phyloP scores from a whole-genome alignment of 2,113 vertebrate genomes.

The Lipophrys pholis region DNA sequence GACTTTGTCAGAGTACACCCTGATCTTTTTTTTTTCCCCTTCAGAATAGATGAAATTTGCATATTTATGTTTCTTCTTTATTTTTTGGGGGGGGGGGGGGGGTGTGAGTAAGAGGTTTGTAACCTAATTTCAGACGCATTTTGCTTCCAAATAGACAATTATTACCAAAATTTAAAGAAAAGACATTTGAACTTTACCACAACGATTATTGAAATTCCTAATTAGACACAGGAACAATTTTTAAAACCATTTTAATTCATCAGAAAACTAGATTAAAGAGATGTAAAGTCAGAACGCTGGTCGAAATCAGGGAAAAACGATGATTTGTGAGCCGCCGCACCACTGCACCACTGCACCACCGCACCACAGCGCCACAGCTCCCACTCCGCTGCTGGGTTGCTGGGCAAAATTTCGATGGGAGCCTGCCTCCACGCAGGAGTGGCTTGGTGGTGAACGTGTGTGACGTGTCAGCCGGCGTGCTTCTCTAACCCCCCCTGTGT shows the following conservation, averaged over 20 bases:
- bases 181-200: background rate
- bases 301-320: background rate
- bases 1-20: conserved; percentile 41
- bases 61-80: background rate
- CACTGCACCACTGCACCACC: conserved; percentile 44
- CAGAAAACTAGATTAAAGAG: conserved; percentile 4
- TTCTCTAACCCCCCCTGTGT: conserved; percentile 71
- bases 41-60: no score
- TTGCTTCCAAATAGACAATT: conserved; percentile 4
- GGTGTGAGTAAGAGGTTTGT: conserved; percentile 22
- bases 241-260: background rate
- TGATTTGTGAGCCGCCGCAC: background rate
- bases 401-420: conserved; percentile 70
- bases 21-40: background rate
- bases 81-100: background rate
- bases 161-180: background rate
- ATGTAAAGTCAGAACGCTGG: background rate
- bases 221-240: background rate
- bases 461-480: conserved; percentile 63
- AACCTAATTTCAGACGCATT: conserved; percentile 44
- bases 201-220: background rate
- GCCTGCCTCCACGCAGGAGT: conserved; percentile 63
- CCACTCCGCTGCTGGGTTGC: conserved; percentile 72
- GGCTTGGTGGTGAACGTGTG: conserved; percentile 66
- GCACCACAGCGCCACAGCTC: conserved; percentile 49